A percentile compares a stretch with the other conserved stretches of the same genome.
phyloP scores from a whole-genome alignment of 2,797 vertebrate genomes.

The Mionectes olivaceus region DNA sequence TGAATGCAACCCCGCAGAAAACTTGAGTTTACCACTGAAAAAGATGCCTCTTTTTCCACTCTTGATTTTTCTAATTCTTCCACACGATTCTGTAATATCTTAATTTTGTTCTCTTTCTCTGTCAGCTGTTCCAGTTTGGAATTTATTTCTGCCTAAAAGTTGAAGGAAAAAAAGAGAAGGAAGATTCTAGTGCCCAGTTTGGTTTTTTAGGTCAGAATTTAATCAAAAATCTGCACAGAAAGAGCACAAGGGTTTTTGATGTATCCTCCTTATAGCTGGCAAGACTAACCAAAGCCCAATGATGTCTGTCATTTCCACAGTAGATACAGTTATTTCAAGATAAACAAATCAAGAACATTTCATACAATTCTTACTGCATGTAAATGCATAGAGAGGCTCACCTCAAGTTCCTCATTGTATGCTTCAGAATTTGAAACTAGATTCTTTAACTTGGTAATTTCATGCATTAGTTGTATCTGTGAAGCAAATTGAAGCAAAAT shows the following conservation, averaged over 20 bases:
- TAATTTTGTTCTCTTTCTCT: conserved; percentile 76
- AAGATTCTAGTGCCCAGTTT: background rate
- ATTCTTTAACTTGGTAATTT: conserved; percentile 84
- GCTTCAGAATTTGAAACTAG: conserved; percentile 78
- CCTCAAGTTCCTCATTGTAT: conserved; percentile 85
- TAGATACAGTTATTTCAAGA: background rate
- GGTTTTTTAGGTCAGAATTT: background rate
- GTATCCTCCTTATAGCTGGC: background rate
- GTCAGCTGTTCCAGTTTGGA: conserved; percentile 69
- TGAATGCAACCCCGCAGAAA: background rate
- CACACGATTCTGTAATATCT: conserved; percentile 37
- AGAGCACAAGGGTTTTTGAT: background rate
- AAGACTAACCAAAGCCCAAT: background rate
- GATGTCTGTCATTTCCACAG: background rate
- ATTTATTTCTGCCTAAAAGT: conserved; percentile 72
- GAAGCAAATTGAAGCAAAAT: conserved; percentile 75
- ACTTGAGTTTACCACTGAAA: conserved; percentile 62
- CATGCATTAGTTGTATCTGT: conserved; percentile 85
- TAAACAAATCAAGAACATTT: background rate
- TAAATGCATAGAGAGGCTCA: conserved; percentile 67
- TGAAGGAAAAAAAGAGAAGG: background rate
- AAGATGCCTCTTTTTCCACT: conserved; percentile 21
- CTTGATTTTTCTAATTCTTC: conserved; percentile 62
- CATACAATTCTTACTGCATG: background rate
- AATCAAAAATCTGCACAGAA: background rate